Conservation (phyloP, 2,797 vertebrate genomes). For the Lepilemur septentrionalis region DNA sequence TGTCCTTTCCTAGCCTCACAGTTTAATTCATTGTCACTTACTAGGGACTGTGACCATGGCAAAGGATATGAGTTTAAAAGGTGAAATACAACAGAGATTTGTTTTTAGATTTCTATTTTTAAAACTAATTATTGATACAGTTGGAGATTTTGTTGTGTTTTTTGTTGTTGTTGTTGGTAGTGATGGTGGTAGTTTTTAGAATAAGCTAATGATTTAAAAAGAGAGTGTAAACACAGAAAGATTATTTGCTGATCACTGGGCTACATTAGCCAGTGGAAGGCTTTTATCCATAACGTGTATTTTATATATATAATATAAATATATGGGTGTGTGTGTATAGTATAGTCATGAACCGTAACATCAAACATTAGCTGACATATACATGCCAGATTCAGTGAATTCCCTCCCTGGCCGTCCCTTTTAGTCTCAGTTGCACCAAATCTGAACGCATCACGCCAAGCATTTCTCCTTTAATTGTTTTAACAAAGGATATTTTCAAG, state of each 20-base stretch:
- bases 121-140: background rate
- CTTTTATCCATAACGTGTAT: background rate
- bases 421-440: background rate
- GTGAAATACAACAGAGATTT: conserved; percentile 11
- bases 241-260: background rate
- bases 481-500: conserved; percentile 34
- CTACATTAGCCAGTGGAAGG: background rate
- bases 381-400: background rate
- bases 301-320: too few species aligned
- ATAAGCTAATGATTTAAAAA: conserved; percentile 19
- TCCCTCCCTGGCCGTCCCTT: background rate
- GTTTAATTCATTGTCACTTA: background rate
- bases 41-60: background rate
- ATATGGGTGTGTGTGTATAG: background rate
- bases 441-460: background rate
- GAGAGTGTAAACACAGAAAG: background rate
- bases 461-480: background rate
- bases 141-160: background rate
- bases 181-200: background rate
- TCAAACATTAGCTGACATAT: background rate
- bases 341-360: background rate
- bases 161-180: background rate
- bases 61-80: conserved; percentile 17
- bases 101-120: conserved; percentile 30
- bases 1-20: conserved; percentile 2